A percentile compares a stretch with the other conserved stretches of the same genome.
Evolutionary conservation across 2,113 vertebrate species (phyloP).

Genomic region (Prionailurus bengalensis): DNA sequence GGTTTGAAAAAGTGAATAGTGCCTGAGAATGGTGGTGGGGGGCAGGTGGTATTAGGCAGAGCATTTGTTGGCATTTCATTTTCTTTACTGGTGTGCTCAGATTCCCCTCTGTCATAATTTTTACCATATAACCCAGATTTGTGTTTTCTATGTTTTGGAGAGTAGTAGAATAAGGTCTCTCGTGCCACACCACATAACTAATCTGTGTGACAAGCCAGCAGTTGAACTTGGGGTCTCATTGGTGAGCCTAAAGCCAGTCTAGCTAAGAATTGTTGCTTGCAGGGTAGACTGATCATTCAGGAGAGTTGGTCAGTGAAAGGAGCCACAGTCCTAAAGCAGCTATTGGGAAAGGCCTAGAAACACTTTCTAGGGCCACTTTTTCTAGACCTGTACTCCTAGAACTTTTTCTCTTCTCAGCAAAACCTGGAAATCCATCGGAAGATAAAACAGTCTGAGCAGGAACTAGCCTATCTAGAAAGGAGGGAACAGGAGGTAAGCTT

Average conservation of each 20-base stretch:
- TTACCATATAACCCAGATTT: background rate
- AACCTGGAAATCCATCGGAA: constrained; percentile 98
- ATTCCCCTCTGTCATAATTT: background rate
- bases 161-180: background rate
- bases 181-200: background rate
- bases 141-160: background rate
- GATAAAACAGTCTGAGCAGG: constrained; percentile 96
- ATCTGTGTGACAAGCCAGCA: background rate
- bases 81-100: background rate
- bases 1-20: background rate
- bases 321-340: background rate
- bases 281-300: background rate
- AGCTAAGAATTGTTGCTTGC: background rate
- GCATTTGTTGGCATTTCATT: background rate
- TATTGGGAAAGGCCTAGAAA: background rate
- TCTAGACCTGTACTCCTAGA: background rate
- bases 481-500: constrained; percentile 93
- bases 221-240: background rate
- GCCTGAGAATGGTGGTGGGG: background rate
- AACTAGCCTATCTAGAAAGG: constrained; percentile 96
- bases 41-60: background rate
- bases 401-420: constrained; percentile 90
- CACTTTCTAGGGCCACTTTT: background rate
- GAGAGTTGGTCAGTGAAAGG: background rate
- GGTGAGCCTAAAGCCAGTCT: background rate